phyloP scores from a whole-genome alignment of 2,888 invertebrate species.

The Drosophila subquinaria region DNA sequence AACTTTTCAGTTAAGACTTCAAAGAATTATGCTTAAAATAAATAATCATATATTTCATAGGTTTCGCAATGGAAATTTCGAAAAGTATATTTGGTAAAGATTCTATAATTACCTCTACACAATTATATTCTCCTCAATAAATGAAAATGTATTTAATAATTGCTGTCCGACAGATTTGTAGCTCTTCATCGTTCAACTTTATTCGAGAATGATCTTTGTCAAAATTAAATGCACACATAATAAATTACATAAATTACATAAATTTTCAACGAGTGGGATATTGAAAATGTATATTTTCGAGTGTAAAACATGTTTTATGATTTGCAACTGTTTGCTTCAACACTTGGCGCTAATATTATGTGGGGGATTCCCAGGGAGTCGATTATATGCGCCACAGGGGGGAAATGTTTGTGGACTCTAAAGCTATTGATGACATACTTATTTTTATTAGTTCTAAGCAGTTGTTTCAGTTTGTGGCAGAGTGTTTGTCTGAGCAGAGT shows the following conservation, averaged over 20 bases:
- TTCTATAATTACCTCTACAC: too few species aligned
- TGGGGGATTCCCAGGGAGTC: conserved; percentile 1
- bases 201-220: not conserved
- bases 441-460: conserved; percentile 5
- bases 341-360: not conserved
- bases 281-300: not conserved
- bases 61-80: too few species aligned
- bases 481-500: not conserved
- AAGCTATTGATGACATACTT: conserved; percentile 9
- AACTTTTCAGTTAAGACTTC: too few species aligned
- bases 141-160: not conserved
- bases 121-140: not conserved
- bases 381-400: not conserved
- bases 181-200: not conserved
- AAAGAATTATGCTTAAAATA: too few species aligned
- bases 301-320: conserved; percentile 4
- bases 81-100: too few species aligned
- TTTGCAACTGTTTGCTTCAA: not conserved
- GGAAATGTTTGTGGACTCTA: conserved; percentile 1
- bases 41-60: too few species aligned
- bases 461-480: conserved; percentile 6
- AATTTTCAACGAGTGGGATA: not conserved
- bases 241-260: not conserved
- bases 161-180: not conserved
- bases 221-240: not conserved